Base-by-base conservation (phyloP, 2,888 invertebrate species). In the Nowickia ferox region DNA sequence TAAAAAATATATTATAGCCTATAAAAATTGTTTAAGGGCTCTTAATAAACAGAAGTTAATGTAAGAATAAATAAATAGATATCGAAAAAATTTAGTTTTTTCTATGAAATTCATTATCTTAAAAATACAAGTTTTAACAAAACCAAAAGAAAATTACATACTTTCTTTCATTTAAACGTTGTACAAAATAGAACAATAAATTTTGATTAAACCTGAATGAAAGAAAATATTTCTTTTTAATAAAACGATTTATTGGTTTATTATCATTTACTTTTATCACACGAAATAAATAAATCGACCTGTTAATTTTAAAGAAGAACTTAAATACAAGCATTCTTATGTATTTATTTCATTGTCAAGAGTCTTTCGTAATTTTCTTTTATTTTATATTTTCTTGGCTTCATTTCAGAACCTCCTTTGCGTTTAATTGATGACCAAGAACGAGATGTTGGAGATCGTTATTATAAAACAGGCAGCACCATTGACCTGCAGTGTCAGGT, bases 381-480 rank as follows among this genome's bases (percentile, higher is more conserved):
- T 68, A 11, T 51, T 69, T n/a, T 30, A 17, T 44, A 55, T 46
- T 46, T 42, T 13, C 38, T 65, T 51, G 66, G 40, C 40, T 68
- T 63, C 38, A 68, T 84, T 89, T n/a, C 93, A 96, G 96, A 96
- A 85, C 96, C 96, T 68, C 95, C 96, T 84, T 93, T 96, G 87
- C 94, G 95, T 88, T 95, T 96, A 90, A 94, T 95, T 74, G 96
- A 96, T 89, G 96, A 96, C 89, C 95, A 95, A 89, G 95, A 95
- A 75, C 95, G 96, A 89, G 95, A 95, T 91, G 94, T 96, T 74
- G 94, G 94, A 89, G 96, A 96, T 92, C 94, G 95, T 89, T 96
- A 95, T 92, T 96, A 96, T 92, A 96, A 96, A 93, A 94, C 95
- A 44, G 96, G 96, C 88, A 96, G 96, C 91, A 94, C 95, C 78